Evolutionary conservation across 2,113 vertebrate species (phyloP), one percentile per base, ranked within the genome.

Genomic region (Collichthys lucidus): DNA sequence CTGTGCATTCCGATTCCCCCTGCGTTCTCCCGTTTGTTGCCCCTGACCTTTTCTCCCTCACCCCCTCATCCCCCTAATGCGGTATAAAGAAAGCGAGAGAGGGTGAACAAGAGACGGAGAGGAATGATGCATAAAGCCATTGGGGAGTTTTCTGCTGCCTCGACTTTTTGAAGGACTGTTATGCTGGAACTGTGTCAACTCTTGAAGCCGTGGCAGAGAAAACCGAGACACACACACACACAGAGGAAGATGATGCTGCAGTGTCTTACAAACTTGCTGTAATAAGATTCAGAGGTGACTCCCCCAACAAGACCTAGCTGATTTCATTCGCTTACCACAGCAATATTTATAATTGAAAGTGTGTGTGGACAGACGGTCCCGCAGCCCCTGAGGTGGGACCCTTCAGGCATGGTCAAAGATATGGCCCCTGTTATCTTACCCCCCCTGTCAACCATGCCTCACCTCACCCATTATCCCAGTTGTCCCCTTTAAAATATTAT

Each of bases 161-260:
- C 16, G 80, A 26, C 67, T 81, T 82, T 89, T 91, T 89, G 86
- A 92, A 91, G 84, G 86, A 84, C 80, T 87, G 67, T 66, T 81
- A 16, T 26, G 73, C 70, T 92, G 86, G 85, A 92, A 88, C 70
- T 11, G 83, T 84, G 83, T 89, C 91, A 92, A 87, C 55, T 86
- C 56, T 71, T 79, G 50, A 76, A 66, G 68, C 77, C 20, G 61
- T 85, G 67, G 67, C 68, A 63, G 24, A 61, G 63, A 71, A 78
- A 85, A 66, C 67, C 10, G 71, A 80, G 80, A 55, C 35, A 40
- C 35, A 35, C 35, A 35, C 35, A 35, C 35, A 8, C 47, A 22
- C 62, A 22, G 16, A 49, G 52, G 59, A 70, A 63, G 76, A 77
- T 77, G 67, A 63, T 87, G 86, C 88, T 89, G 87, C 91, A 87